These are phyloP conservation scores for Temnothorax ravouxi DNA, from an alignment of 2,888 invertebrate species.

Conservation along the genomic window DNA sequence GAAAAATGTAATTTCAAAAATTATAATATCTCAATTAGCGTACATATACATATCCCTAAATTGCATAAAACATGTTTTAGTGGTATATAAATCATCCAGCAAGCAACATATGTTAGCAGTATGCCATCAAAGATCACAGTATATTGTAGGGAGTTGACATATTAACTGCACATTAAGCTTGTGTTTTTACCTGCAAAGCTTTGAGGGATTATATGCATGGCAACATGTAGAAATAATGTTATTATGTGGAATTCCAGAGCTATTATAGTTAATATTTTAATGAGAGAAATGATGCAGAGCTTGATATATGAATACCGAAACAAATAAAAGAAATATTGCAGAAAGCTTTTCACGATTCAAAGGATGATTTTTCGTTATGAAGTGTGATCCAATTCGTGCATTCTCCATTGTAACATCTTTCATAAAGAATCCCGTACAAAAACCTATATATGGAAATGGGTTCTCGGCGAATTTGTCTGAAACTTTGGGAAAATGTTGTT, in stretches of 20 bases:
- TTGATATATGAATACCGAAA: background rate
- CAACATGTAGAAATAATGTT: background rate
- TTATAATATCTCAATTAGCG: background rate
- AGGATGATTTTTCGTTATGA: slow-evolving; percentile 7
- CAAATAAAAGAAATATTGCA: background rate
- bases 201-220: background rate
- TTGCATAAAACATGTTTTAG: background rate
- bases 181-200: background rate
- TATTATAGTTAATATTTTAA: slow-evolving; percentile 20
- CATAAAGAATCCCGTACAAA: too few species aligned
- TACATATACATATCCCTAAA: background rate
- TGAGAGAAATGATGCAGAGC: background rate
- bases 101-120: background rate
- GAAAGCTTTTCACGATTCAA: background rate
- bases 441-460: too few species aligned
- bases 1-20: background rate
- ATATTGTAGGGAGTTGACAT: background rate
- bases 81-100: background rate
- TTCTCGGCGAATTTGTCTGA: too few species aligned
- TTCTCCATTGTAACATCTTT: slow-evolving; percentile 11
- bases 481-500: too few species aligned
- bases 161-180: slow-evolving; percentile 3
- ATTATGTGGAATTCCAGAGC: background rate
- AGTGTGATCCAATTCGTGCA: background rate
- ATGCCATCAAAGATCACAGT: background rate